Conservation (phyloP, 2,888 invertebrate species). For the Pristionchus entomophagus region DNA sequence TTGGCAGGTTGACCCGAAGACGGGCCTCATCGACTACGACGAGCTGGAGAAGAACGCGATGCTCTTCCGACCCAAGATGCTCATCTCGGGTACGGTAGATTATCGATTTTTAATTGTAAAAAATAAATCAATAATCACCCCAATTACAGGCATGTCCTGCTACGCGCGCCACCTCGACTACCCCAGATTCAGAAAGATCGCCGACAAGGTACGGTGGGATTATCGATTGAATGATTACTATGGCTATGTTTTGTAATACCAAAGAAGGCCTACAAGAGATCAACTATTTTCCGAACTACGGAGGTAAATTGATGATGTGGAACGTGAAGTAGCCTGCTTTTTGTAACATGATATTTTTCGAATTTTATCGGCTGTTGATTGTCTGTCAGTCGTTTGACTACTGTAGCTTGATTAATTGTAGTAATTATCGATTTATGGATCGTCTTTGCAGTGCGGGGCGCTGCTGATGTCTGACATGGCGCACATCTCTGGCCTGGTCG, state of each 20-base stretch:
- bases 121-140: neutral
- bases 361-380: no score
- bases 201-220: constrained; percentile 80
- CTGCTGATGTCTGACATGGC: constrained; percentile 96
- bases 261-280: no score
- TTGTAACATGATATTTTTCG: no score
- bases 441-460: constrained; percentile 82
- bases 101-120: neutral
- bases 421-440: neutral
- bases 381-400: neutral
- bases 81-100: constrained; percentile 85
- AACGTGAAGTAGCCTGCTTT: no score
- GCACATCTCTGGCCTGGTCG: constrained; percentile 93
- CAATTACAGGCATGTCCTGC: constrained; percentile 84
- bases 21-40: constrained; percentile 94
- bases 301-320: no score
- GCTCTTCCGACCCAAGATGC: constrained; percentile 91
- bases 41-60: constrained; percentile 86
- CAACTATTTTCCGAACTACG: no score
- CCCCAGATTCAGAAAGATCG: constrained; percentile 85
- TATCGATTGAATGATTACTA: neutral
- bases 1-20: constrained; percentile 81
- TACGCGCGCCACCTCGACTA: constrained; percentile 94
- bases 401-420: neutral
- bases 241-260: neutral